Evolutionary conservation across 2,113 vertebrate species (phyloP).

Genomic region (Rhineura floridana): DNA sequence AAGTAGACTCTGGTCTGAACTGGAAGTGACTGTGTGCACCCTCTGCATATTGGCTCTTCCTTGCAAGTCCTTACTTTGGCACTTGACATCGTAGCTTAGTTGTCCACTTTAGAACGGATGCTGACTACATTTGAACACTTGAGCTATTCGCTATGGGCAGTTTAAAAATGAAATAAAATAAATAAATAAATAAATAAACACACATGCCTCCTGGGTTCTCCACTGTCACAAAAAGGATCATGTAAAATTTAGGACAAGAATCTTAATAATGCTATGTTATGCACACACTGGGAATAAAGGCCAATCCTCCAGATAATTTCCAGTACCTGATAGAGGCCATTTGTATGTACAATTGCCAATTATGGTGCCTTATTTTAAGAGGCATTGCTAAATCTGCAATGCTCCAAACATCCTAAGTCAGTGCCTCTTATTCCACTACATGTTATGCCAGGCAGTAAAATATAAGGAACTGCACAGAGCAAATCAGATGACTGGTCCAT

Average conservation of each 20-base stretch:
- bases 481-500: background rate
- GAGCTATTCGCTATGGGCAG: too few species aligned
- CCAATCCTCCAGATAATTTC: background rate
- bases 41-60: background rate
- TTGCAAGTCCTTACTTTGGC: background rate
- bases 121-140: background rate
- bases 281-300: background rate
- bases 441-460: background rate
- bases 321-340: background rate
- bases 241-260: background rate
- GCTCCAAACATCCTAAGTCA: background rate
- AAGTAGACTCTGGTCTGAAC: background rate
- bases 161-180: too few species aligned
- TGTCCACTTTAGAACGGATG: background rate
- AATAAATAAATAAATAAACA: too few species aligned
- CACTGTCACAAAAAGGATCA: background rate
- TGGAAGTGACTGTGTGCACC: background rate
- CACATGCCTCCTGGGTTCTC: background rate
- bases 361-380: background rate
- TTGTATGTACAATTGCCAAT: background rate
- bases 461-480: background rate
- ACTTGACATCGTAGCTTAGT: background rate
- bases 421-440: background rate
- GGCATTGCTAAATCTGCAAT: background rate
- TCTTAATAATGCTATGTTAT: background rate